Evolutionary conservation across 1,140 invertebrate species (phyloP), one percentile per base, ranked within the genome.

Genomic region (Teleopsis dalmanni): DNA sequence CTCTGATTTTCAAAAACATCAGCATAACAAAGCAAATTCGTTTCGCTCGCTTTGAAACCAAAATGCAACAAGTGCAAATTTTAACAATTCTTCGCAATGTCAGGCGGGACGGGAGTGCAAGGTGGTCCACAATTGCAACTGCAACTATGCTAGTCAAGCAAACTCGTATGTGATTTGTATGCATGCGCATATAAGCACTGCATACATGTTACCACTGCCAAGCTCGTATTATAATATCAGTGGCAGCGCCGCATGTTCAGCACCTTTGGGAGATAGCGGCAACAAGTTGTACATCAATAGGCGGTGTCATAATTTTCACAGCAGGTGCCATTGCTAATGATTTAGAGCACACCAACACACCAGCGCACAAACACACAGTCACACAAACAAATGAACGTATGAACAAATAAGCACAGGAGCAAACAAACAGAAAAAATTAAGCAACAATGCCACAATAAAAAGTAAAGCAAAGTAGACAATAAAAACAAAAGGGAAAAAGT

Each of bases 281-380:
- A 61, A 56, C 58, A 60, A 59, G 61, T 60, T 58, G 61, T 47
- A 57, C 58, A 60, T 59, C 62, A 58, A 62, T 60, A 65, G 63
- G 60, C 63, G 63, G 63, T 66, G 60, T 65, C 63, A 66, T 66
- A 65, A 66, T 66, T 66, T 66, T 66, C 63, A 63, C 63, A 66
- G 63, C 63, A 66, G 63, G 63, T 65, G 63, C 59, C 57, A 55
- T 47, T 51, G 54, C 53, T 65, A 65, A 65, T 65, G 63, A 63
- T 61, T 60, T 63, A 58, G 13, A 41, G 45, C 41, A 40, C 48
- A 46, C 31, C 44, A 46, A 37, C 31, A 43, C 5, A 21, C 13
- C 9, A 37, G 43, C 5, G 19, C 18, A 25, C 8, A 40, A 40
- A 19, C n/a, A 40, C 26, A 6, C 29, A 34, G 22, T 14, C 13